phyloP scores from a whole-genome alignment of 2,797 vertebrate species.

The Thaleichthys pacificus region DNA sequence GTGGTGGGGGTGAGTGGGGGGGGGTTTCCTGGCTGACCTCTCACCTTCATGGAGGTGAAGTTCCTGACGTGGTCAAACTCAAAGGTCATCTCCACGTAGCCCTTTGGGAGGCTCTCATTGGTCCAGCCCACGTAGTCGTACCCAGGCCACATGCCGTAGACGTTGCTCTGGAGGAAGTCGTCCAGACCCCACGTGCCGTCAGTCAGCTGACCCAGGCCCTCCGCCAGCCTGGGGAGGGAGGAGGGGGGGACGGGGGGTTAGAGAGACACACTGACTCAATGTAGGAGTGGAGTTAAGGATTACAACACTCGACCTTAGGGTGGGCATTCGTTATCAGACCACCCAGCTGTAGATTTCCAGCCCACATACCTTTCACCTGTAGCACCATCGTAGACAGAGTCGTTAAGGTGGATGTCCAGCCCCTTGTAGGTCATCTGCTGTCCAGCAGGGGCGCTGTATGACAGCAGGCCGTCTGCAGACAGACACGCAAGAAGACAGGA shows the following conservation, averaged over 20 bases:
- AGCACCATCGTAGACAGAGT: conserved; percentile 91
- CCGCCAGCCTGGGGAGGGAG: conserved; percentile 77
- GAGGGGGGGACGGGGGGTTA: background rate
- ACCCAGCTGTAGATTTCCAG: too few relatives aligned
- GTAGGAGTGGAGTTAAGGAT: too few relatives aligned
- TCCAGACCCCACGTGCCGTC: conserved; percentile 93
- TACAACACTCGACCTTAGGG: too few relatives aligned
- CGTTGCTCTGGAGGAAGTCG: conserved; percentile 90
- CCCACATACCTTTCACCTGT: conserved; percentile 82
- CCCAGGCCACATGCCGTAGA: conserved; percentile 90
- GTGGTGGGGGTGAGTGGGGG: too few relatives aligned
- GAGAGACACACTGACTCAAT: too few relatives aligned
- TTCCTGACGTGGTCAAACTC: conserved; percentile 93
- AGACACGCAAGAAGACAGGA: background rate
- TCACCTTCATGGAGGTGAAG: conserved; percentile 96
- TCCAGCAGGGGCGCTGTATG: conserved; percentile 88
- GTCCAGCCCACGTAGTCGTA: conserved; percentile 97
- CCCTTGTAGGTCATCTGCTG: conserved; percentile 86
- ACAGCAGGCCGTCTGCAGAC: conserved; percentile 86
- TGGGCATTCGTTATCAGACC: too few relatives aligned
- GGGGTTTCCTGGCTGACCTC: background rate
- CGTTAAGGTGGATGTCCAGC: conserved; percentile 87
- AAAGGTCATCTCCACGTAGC: conserved; percentile 90
- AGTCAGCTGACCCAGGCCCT: conserved; percentile 92
- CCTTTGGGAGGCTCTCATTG: conserved; percentile 83